phyloP scores from a whole-genome alignment of 2,113 vertebrate genomes.

The Pygoscelis adeliae region DNA sequence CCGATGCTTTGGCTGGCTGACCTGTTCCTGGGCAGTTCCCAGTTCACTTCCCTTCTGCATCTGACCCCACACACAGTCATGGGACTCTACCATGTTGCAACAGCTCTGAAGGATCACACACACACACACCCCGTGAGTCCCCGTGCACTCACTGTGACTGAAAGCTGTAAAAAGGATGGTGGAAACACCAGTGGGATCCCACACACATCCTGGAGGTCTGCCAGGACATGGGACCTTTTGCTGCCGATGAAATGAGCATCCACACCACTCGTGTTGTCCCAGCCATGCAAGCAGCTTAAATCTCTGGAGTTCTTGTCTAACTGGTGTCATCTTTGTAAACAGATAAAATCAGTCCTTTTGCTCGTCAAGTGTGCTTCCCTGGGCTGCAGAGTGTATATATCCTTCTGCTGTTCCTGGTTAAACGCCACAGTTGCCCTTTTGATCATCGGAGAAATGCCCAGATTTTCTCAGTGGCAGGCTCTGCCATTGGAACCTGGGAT shows the following conservation, averaged over 20 bases:
- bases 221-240: accelerated
- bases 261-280: accelerated
- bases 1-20: background rate
- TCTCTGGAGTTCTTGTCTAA: background rate
- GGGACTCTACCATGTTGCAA: accelerated
- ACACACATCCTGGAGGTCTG: accelerated
- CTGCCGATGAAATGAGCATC: accelerated
- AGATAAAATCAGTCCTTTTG: background rate
- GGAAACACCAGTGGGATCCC: background rate
- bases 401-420: background rate
- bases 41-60: background rate
- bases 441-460: accelerated
- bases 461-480: background rate
- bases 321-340: background rate
- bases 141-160: accelerated
- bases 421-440: accelerated
- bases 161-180: background rate
- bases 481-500: background rate
- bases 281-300: background rate
- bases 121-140: too few species aligned
- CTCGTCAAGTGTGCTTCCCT: background rate
- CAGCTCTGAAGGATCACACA: background rate
- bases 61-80: accelerated
- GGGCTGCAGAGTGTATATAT: background rate
- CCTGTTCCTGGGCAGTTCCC: background rate